Base-by-base conservation (phyloP, 1,140 invertebrate genomes). In the Rhagoletis zephyria region DNA sequence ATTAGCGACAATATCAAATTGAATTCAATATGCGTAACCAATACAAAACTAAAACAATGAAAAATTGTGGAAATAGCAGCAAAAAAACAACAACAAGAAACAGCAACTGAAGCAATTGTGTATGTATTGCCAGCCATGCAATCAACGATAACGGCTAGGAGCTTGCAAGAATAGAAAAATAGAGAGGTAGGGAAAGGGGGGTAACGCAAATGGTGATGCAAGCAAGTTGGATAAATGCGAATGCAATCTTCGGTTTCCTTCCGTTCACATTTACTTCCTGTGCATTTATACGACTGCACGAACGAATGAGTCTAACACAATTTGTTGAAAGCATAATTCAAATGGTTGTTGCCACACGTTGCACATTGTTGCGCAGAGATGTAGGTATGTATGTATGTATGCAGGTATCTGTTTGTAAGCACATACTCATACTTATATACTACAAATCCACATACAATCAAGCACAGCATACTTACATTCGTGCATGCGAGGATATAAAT, bases 161-260 rank as follows among this genome's bases (percentile, higher is more conserved):
- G 10, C 5, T 7, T 3, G 51, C 5, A 10, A 56, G 51, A 56
- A 56, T 10, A 10, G 51, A 3, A 5, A 10, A 56, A 56, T 3
- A 1, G 51, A 56, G 51, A 56, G 51, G 10, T 56, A 56, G 51
- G 10, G 10, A 56, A 56, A 56, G 51, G 51, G 51, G 5, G 5
- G 51, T 10, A 56, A 2, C 10, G 51, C 10, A 56, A 56, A 10
- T 10, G 51, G 51, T 1, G 30, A 30, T 30, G 30, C 30, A 30
- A 30, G 30, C 30, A 30, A 30, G 74, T 30, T 81, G 45, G 48
- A 81, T 81, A 81, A 81, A 81, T 56, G 19, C 30, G 74, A 56
- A 81, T 81, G 74, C 48, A 81, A 81, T 51, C n/a, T 81, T 81
- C 42, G 48, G 14, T 59, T 81, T 81, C 74, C 74, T 81, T 81